Conservation (phyloP, 2,797 vertebrate species). For the Lepilemur septentrionalis region DNA sequence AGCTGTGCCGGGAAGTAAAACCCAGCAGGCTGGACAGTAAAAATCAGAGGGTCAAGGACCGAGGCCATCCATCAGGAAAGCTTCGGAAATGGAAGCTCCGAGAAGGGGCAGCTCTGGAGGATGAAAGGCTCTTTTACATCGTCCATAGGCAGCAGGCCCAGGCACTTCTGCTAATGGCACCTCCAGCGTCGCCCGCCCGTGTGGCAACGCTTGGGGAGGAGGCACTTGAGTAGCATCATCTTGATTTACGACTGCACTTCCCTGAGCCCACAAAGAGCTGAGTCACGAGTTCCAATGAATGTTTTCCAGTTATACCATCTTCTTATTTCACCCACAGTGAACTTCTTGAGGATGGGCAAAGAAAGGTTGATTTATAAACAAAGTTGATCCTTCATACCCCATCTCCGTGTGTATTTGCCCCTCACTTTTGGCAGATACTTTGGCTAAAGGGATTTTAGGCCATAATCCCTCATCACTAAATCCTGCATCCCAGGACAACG, state of each 20-base stretch:
- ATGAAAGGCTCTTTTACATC: background rate
- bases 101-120: background rate
- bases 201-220: background rate
- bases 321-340: background rate
- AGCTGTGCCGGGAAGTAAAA: background rate
- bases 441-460: background rate
- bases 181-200: background rate
- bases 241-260: constrained; percentile 33
- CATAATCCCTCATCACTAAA: background rate
- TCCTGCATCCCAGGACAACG: background rate
- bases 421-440: background rate
- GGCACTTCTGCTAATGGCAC: background rate
- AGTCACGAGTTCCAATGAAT: constrained; percentile 50
- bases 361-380: background rate
- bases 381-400: background rate
- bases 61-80: constrained; percentile 2
- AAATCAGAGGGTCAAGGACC: background rate
- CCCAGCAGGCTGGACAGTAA: constrained; percentile 4
- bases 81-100: background rate
- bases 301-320: constrained; percentile 49
- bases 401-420: background rate
- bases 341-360: background rate
- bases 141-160: background rate
- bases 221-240: accelerated
- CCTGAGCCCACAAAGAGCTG: constrained; percentile 35